phyloP scores from a whole-genome alignment of 1,140 invertebrate genomes.

The Lanistes nyassanus region DNA sequence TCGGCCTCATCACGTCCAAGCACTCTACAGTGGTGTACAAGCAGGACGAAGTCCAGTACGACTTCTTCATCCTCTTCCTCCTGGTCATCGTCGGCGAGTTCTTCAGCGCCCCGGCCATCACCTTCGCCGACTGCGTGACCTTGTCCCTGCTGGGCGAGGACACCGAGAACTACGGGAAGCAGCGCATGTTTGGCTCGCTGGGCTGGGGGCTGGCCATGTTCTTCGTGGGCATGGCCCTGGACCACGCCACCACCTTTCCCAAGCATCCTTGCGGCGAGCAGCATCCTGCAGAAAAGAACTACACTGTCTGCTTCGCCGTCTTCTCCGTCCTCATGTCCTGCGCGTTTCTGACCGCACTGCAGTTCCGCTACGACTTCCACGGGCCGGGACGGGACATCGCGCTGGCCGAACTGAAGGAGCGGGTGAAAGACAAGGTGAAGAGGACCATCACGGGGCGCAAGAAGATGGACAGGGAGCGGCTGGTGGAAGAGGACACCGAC shows the following conservation, averaged over 20 bases:
- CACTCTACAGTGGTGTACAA: constrained; percentile 94
- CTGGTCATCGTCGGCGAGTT: constrained; percentile 93
- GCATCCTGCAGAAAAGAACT: constrained; percentile 83
- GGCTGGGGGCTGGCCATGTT: constrained; percentile 99
- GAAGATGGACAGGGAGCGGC: constrained; percentile 44
- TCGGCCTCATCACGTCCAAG: constrained; percentile 86
- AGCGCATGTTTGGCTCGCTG: constrained; percentile 97
- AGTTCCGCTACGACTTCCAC: constrained; percentile 67
- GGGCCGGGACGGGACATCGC: constrained; percentile 41
- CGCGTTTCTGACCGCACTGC: constrained; percentile 91
- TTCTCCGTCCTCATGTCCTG: constrained; percentile 97
- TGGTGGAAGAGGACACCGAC: constrained; percentile 53
- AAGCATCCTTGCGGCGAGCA: constrained; percentile 79
- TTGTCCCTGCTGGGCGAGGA: constrained; percentile 88
- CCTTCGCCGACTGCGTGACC: constrained; percentile 82
- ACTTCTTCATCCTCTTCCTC: constrained; percentile 86
- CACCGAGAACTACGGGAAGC: constrained; percentile 89
- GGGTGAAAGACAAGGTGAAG: constrained; percentile 55
- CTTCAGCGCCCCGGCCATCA: constrained; percentile 95
- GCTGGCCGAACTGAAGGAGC: constrained; percentile 45
- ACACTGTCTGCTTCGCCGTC: constrained; percentile 97
- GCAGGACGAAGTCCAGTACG: constrained; percentile 90
- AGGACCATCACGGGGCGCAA: constrained; percentile 49
- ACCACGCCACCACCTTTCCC: constrained; percentile 92
- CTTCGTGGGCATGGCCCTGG: constrained; percentile 92